Evolutionary conservation across 1,140 invertebrate genomes (phyloP).

Genomic region (Wiebesia pumilae): DNA sequence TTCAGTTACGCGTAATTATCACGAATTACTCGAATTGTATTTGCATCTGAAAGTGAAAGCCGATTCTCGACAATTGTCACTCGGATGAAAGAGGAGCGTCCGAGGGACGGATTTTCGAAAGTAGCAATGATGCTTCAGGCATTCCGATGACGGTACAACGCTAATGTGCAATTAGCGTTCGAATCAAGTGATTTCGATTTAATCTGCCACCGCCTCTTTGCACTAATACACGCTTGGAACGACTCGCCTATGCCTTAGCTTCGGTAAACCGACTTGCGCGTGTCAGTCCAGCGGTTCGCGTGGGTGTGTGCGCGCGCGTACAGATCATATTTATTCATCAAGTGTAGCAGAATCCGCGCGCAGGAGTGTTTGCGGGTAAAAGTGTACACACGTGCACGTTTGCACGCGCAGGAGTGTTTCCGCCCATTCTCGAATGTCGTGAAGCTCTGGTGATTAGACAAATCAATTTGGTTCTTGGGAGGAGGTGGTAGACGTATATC

Average conservation of each 20-base stretch:
- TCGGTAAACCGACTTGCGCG: constrained; percentile 9
- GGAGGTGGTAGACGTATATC: background rate
- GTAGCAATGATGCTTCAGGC: background rate
- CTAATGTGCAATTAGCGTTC: constrained; percentile 47
- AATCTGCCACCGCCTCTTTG: constrained; percentile 50
- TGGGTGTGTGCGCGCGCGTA: background rate
- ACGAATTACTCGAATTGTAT: too few relatives aligned
- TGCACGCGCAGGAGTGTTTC: background rate
- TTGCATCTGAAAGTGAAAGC: background rate
- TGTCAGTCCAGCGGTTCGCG: too few relatives aligned
- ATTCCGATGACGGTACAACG: background rate
- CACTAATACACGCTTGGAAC: background rate
- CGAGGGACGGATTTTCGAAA: background rate
- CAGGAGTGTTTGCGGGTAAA: too few relatives aligned
- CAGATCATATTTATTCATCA: background rate
- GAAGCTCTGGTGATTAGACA: background rate
- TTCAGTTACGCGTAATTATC: too few relatives aligned
- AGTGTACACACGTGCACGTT: background rate
- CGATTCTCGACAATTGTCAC: too few relatives aligned
- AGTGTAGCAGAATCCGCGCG: too few relatives aligned
- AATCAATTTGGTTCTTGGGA: background rate
- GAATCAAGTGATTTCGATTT: constrained; percentile 52
- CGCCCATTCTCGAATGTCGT: background rate
- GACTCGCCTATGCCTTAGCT: background rate
- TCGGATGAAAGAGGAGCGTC: background rate